Percentiles rank a stretch among this genome's conserved stretches.
These are phyloP conservation scores for Larimichthys polyactis DNA, from an alignment of 2,113 vertebrate genomes.

Conservation along the genomic window DNA sequence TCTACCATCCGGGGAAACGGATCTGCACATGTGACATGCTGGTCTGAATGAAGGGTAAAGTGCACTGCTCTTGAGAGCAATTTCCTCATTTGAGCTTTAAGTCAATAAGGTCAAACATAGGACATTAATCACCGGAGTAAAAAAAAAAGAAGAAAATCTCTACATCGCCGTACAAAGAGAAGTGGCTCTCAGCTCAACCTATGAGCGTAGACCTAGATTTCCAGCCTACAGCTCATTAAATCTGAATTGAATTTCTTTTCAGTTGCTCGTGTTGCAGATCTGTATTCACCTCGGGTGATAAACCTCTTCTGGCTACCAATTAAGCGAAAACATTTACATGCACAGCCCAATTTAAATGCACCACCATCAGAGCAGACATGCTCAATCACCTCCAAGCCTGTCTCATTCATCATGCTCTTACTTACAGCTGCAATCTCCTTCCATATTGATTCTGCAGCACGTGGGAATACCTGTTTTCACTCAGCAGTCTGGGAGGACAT, in stretches of 20 bases:
- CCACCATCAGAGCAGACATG: constrained; percentile 67
- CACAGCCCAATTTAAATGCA: constrained; percentile 74
- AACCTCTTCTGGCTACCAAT: constrained; percentile 76
- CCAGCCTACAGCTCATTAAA: constrained; percentile 80
- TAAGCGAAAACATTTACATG: constrained; percentile 78
- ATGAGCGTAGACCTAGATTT: constrained; percentile 50
- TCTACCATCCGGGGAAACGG: constrained; percentile 35
- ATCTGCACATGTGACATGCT: constrained; percentile 23
- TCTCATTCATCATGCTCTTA: constrained; percentile 70
- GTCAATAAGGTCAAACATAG: constrained; percentile 71
- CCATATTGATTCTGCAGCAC: constrained; percentile 54
- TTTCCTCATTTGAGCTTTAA: constrained; percentile 66
- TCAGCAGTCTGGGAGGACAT: constrained; percentile 22
- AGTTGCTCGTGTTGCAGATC: constrained; percentile 65
- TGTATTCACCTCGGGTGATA: constrained; percentile 76
- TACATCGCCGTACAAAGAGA: constrained; percentile 24
- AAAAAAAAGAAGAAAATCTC: constrained; percentile 30
- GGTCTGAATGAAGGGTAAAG: constrained; percentile 63
- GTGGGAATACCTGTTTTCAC: constrained; percentile 31
- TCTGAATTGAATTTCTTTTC: constrained; percentile 78
- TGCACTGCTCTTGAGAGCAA: constrained; percentile 54
- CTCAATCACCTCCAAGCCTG: constrained; percentile 72
- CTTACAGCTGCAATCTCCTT: constrained; percentile 60
- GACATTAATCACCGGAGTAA: constrained; percentile 67
- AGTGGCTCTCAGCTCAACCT: constrained; percentile 60